Evolutionary conservation across 2,797 vertebrate genomes (phyloP).

Genomic region (Dromococcyx pavoninus): DNA sequence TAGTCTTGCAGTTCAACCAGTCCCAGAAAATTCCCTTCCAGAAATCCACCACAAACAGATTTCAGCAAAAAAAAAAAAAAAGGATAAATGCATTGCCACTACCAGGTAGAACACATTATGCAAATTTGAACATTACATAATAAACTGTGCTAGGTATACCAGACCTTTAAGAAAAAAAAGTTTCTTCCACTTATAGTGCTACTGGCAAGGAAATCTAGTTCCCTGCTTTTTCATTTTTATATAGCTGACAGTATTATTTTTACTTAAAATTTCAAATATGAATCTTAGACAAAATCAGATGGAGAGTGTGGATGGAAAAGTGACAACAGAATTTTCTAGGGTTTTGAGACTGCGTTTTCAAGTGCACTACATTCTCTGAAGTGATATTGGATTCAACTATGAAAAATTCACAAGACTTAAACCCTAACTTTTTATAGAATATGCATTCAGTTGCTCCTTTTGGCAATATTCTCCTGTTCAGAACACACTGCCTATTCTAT

Average conservation of each 20-base stretch:
- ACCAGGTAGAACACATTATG: neutral
- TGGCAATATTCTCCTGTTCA: neutral
- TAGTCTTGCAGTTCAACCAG: neutral
- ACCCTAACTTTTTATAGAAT: neutral
- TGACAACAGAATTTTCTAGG: neutral
- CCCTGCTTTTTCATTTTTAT: neutral
- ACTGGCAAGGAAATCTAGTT: neutral
- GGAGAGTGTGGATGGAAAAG: neutral
- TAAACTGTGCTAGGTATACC: neutral
- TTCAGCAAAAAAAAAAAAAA: neutral
- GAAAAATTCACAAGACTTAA: neutral
- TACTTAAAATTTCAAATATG: neutral
- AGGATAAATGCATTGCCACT: neutral
- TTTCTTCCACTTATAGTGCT: neutral
- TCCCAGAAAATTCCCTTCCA: neutral
- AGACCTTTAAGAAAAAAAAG: neutral
- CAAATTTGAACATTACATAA: neutral
- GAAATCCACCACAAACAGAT: neutral
- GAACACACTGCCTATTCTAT: neutral
- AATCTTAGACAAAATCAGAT: neutral
- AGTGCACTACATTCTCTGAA: neutral
- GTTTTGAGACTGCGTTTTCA: neutral
- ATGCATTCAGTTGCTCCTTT: slow-evolving; percentile 8
- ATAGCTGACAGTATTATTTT: neutral
- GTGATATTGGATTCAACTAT: neutral